These are phyloP conservation scores for Drosophila mojavensis DNA, from an alignment of 1,140 invertebrate species.

Conservation along the genomic window DNA sequence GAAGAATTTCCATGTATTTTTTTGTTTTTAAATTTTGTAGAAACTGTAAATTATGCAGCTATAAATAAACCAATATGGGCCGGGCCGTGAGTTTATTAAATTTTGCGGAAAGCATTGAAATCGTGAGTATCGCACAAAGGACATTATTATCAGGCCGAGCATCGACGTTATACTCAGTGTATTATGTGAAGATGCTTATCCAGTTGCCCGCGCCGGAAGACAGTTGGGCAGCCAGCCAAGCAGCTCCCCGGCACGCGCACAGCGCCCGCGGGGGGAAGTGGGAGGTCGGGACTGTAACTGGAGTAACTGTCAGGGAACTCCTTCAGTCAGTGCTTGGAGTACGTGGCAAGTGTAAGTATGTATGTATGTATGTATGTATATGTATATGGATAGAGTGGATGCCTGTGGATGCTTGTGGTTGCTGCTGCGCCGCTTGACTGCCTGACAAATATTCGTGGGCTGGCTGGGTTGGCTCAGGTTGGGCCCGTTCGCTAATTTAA, in stretches of 20 bases:
- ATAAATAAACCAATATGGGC: constrained; percentile 40
- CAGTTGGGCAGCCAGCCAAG: constrained; percentile 25
- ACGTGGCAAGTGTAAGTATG: constrained; percentile 62
- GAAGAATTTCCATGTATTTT: neutral
- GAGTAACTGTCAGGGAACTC: constrained; percentile 9
- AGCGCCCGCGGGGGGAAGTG: neutral
- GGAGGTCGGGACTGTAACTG: neutral
- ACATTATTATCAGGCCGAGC: constrained; percentile 75
- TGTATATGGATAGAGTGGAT: constrained; percentile 18
- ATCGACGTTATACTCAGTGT: constrained; percentile 75
- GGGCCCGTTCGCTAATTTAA: constrained; percentile 71
- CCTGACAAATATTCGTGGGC: constrained; percentile 62
- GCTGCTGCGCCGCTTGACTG: neutral
- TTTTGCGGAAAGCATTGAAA: constrained; percentile 38
- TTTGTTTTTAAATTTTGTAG: constrained; percentile 4
- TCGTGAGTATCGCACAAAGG: constrained; percentile 54
- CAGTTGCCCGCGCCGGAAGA: constrained; percentile 19
- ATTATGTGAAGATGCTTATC: constrained; percentile 81
- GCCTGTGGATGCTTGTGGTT: constrained; percentile 2
- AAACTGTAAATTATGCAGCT: constrained; percentile 30
- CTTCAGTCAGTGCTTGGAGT: constrained; percentile 24
- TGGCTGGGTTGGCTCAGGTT: constrained; percentile 29
- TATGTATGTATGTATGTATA: constrained; percentile 40
- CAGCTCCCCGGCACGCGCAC: constrained; percentile 18
- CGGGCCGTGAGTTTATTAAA: constrained; percentile 68